Evolutionary conservation across 2,113 vertebrate species (phyloP).

Genomic region (Scatophagus argus): DNA sequence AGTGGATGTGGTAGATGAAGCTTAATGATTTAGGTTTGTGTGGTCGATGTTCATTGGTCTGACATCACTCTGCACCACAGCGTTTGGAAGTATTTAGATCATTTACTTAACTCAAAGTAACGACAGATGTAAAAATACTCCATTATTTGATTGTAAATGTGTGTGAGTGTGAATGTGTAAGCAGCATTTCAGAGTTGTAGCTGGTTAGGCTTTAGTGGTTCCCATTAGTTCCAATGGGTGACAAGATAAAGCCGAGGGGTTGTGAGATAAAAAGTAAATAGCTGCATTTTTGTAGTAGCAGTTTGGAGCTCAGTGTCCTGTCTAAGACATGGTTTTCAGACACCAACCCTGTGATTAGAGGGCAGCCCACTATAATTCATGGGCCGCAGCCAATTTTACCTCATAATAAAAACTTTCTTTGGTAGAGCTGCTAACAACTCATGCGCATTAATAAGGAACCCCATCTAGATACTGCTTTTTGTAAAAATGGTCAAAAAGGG

Average conservation of each 20-base stretch:
- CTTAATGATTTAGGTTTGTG: slow-evolving; percentile 25
- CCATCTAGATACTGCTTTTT: background rate
- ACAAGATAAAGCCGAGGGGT: background rate
- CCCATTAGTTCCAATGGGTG: background rate
- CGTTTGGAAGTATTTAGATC: background rate
- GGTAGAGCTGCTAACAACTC: background rate
- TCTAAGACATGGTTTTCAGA: background rate
- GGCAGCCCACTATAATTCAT: background rate
- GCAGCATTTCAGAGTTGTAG: background rate
- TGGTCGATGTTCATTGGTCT: background rate
- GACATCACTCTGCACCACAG: background rate
- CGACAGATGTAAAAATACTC: background rate
- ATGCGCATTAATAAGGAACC: background rate
- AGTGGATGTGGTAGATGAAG: background rate
- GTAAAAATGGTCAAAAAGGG: no score
- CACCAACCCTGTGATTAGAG: background rate
- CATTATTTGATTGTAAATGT: background rate
- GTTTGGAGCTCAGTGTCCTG: background rate
- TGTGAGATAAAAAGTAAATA: background rate
- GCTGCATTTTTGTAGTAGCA: background rate
- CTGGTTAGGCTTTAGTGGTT: background rate
- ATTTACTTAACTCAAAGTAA: background rate
- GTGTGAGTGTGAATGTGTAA: background rate
- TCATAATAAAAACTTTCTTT: background rate
- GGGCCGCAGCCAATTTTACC: background rate